Percentiles rank a stretch among this genome's conserved stretches.
phyloP scores from a whole-genome alignment of 2,888 invertebrate genomes.

The Spatulosminthurus flaviceps region DNA sequence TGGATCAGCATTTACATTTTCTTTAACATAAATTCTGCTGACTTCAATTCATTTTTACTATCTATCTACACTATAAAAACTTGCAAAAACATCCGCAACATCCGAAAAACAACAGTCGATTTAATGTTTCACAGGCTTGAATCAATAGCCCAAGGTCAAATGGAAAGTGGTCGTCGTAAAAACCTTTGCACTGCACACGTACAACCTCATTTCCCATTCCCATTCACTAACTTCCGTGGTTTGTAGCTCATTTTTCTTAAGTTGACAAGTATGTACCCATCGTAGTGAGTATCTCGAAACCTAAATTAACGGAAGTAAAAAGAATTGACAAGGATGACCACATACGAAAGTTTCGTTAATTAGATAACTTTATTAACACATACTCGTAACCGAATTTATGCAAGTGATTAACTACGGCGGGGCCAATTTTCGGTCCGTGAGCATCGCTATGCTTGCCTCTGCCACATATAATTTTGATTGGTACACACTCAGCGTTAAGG shows the following conservation, averaged over 20 bases:
- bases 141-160: not conserved
- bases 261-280: not conserved
- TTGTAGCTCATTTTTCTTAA: not conserved
- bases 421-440: slow-evolving; percentile 27
- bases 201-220: not conserved
- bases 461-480: slow-evolving; percentile 23
- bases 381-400: slow-evolving; percentile 6
- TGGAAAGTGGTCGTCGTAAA: not conserved
- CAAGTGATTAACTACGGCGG: slow-evolving; percentile 30
- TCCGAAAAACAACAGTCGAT: not conserved
- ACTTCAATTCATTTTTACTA: no score
- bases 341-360: no score
- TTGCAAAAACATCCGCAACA: not conserved
- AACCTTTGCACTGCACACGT: not conserved
- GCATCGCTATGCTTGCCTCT: slow-evolving; percentile 35
- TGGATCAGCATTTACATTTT: no score
- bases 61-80: no score
- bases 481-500: not conserved
- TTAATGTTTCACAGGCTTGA: not conserved
- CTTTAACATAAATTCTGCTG: no score
- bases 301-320: not conserved
- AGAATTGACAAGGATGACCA: no score
- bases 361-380: not conserved
- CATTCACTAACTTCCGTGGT: not conserved
- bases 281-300: slow-evolving; percentile 1